These are phyloP conservation scores for Rhinatrema bivittatum DNA, from an alignment of 2,797 vertebrate genomes.

Conservation along the genomic window DNA sequence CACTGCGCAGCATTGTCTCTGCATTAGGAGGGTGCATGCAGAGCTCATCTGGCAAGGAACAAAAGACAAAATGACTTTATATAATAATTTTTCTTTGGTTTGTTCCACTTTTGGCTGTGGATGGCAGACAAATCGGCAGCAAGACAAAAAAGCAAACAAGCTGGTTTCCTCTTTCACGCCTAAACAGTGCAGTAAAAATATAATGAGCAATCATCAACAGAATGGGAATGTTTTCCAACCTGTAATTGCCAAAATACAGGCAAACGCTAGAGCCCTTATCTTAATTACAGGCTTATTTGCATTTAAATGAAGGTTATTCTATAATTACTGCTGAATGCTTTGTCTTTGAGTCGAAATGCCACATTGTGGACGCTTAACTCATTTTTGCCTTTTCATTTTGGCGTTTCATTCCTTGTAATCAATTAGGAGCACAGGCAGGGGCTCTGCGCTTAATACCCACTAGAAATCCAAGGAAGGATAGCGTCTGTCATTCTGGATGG, in stretches of 20 bases:
- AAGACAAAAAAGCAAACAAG: too few species aligned
- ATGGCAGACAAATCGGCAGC: too few species aligned
- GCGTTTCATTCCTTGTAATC: slow-evolving; percentile 51
- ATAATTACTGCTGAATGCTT: slow-evolving; percentile 65
- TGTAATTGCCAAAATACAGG: slow-evolving; percentile 44
- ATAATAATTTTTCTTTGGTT: too few species aligned
- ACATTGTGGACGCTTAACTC: slow-evolving; percentile 60
- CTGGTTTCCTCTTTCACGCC: too few species aligned
- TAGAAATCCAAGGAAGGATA: slow-evolving; percentile 9
- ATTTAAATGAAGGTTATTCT: slow-evolving; percentile 74
- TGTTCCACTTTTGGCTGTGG: too few species aligned
- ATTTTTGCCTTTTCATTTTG: slow-evolving; percentile 60
- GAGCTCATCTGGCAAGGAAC: too few species aligned
- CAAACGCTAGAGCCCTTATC: slow-evolving; percentile 66
- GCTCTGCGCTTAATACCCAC: slow-evolving; percentile 11
- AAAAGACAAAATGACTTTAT: too few species aligned
- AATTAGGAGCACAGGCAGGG: slow-evolving; percentile 30
- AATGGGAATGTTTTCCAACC: slow-evolving; percentile 43
- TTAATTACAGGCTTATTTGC: slow-evolving; percentile 73
- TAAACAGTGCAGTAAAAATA: slow-evolving; percentile 18
- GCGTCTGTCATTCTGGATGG: slow-evolving; percentile 3
- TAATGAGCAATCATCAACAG: slow-evolving; percentile 35
- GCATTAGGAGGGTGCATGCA: too few species aligned
- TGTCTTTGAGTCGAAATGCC: slow-evolving; percentile 65
- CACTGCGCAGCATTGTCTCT: too few species aligned